These are phyloP conservation scores for Pterobdella sp. DNA, from an alignment of 2,888 invertebrate genomes.

Conservation along the genomic window DNA sequence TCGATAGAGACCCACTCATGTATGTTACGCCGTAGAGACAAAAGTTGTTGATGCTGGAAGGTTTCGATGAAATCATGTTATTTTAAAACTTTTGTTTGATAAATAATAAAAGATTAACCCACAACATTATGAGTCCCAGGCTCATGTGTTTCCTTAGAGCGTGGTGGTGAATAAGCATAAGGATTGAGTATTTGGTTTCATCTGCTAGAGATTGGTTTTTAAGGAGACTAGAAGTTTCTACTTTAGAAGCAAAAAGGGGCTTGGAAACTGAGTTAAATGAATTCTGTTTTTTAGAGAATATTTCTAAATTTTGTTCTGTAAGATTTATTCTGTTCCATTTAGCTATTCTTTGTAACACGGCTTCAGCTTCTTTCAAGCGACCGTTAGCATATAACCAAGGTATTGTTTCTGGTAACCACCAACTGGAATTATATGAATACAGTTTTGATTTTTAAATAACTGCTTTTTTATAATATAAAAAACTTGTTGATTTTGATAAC, in stretches of 20 bases:
- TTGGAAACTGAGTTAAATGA: too few relatives aligned
- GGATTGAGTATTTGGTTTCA: too few relatives aligned
- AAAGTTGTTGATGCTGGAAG: neutral
- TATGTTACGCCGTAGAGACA: neutral
- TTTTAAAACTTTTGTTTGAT: neutral
- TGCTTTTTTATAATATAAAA: too few relatives aligned
- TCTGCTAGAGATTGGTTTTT: too few relatives aligned
- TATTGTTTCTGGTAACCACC: neutral
- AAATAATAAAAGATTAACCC: neutral
- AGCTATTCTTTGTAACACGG: neutral
- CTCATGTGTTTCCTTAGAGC: neutral
- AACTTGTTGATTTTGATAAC: too few relatives aligned
- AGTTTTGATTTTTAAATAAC: too few relatives aligned
- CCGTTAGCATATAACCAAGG: neutral
- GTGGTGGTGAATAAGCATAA: too few relatives aligned
- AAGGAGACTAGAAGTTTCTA: too few relatives aligned
- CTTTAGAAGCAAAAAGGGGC: too few relatives aligned
- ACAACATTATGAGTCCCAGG: neutral
- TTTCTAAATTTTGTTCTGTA: too few relatives aligned
- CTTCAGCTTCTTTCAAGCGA: neutral
- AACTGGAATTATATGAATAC: neutral
- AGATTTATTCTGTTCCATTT: neutral
- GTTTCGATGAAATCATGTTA: neutral
- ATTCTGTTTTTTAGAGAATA: too few relatives aligned
- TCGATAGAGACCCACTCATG: neutral